A percentile compares a stretch with the other conserved stretches of the same genome.
phyloP scores from a whole-genome alignment of 1,140 invertebrate species.

The Helicoverpa zea region DNA sequence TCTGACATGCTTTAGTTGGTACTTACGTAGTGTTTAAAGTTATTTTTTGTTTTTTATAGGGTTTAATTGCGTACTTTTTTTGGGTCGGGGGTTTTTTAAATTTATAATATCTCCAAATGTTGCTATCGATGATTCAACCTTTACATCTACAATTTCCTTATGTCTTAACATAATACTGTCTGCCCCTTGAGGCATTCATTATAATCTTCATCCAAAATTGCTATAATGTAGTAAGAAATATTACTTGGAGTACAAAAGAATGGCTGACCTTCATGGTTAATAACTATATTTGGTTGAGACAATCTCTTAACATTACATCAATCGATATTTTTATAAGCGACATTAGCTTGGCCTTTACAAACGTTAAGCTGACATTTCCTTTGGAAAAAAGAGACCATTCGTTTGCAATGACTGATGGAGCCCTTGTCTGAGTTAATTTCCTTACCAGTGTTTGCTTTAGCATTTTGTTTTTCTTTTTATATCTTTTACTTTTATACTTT shows the following conservation, averaged over 20 bases:
- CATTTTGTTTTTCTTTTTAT: slow-evolving; percentile 19
- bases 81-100: too few relatives aligned
- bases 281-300: slow-evolving; percentile 33
- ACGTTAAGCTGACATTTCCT: slow-evolving; percentile 45
- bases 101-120: background rate
- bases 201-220: too few relatives aligned
- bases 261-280: slow-evolving; percentile 16
- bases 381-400: slow-evolving; percentile 42
- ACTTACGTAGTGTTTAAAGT: too few relatives aligned
- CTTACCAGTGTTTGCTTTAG: slow-evolving; percentile 29
- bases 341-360: slow-evolving; percentile 31
- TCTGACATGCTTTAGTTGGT: too few relatives aligned
- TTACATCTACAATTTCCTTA: background rate
- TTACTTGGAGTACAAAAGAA: background rate
- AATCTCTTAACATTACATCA: slow-evolving; percentile 9
- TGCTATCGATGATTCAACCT: background rate
- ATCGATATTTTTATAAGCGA: slow-evolving; percentile 36
- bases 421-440: slow-evolving; percentile 38
- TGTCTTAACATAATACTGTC: background rate
- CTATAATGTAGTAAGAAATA: background rate
- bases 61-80: too few relatives aligned
- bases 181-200: background rate
- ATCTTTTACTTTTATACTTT: background rate
- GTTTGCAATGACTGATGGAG: slow-evolving; percentile 41
- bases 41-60: too few relatives aligned